These are phyloP conservation scores for Phorcus lineatus DNA, from an alignment of 2,888 invertebrate genomes.

Conservation along the genomic window DNA sequence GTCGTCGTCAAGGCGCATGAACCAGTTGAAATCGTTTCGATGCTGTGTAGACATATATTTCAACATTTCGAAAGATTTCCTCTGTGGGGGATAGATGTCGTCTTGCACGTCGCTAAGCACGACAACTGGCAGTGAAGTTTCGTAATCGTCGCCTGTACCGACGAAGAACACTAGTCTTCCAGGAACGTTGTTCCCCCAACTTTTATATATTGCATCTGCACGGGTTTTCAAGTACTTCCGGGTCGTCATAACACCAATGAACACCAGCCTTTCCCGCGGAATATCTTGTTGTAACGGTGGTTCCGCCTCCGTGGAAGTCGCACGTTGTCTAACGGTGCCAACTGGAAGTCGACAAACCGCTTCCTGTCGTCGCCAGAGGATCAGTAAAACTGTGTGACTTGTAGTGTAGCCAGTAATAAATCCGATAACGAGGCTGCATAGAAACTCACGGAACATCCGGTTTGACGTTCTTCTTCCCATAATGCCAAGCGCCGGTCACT, in stretches of 20 bases:
- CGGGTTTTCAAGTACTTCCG: conserved; percentile 90
- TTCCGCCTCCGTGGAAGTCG: neutral
- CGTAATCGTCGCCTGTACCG: conserved; percentile 73
- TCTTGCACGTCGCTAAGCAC: conserved; percentile 85
- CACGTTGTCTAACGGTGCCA: neutral
- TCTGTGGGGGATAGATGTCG: conserved; percentile 97
- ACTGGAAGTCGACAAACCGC: neutral
- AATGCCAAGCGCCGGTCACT: neutral
- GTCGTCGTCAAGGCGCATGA: conserved; percentile 97
- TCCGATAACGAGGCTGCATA: neutral
- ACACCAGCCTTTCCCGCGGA: conserved; percentile 28
- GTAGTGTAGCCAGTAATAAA: neutral
- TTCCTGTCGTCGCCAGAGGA: neutral
- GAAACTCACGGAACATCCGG: conserved; percentile 6
- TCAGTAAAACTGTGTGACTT: neutral
- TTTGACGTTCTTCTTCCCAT: neutral
- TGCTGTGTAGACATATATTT: conserved; percentile 89
- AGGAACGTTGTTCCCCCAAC: conserved; percentile 93
- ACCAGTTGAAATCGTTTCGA: conserved; percentile 89
- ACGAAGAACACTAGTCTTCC: conserved; percentile 93
- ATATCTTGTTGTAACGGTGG: neutral
- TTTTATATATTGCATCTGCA: conserved; percentile 91
- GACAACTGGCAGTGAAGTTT: conserved; percentile 86
- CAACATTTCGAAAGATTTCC: conserved; percentile 94
- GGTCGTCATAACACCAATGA: conserved; percentile 95